Base-by-base conservation (phyloP, 1,140 invertebrate species). In the Adelges cooleyi region DNA sequence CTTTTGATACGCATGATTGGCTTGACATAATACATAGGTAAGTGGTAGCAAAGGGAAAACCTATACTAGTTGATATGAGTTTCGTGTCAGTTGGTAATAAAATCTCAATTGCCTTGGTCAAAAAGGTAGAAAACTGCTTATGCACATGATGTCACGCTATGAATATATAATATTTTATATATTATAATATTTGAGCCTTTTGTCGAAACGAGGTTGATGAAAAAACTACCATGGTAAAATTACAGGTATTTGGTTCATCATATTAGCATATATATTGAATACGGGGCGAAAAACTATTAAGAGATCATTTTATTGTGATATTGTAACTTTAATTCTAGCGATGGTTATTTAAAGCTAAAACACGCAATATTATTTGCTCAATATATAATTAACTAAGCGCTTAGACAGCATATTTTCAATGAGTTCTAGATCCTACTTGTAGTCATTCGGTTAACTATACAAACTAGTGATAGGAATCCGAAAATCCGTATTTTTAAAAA, bases 261-360 rank as follows among this genome's bases (percentile, higher is more conserved):
- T 40, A 62, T 62, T 62, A 62, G 42, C 56, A 62, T 62, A 48
- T 62, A 62, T 62, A 62, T 62, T 62, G 56, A 42, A 62, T 40
- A 20, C 6, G 15, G 22, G 8, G 5, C 11, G 11, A 33, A 11
- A 33, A 33, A n/a, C n/a, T n/a, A n/a, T n/a, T n/a, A n/a, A n/a
- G n/a, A n/a, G n/a, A n/a, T n/a, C n/a, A n/a, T n/a, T n/a, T n/a
- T n/a, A n/a, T n/a, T n/a, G n/a, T n/a, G n/a, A n/a, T n/a, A n/a
- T n/a, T n/a, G n/a, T n/a, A n/a, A n/a, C n/a, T n/a, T n/a, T n/a
- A n/a, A n/a, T n/a, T n/a, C n/a, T n/a, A n/a, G n/a, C n/a, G n/a
- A n/a, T n/a, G n/a, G n/a, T n/a, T n/a, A n/a, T n/a, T n/a, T n/a
- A n/a, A n/a, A n/a, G n/a, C n/a, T n/a, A n/a, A n/a, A n/a, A n/a